phyloP scores from a whole-genome alignment of 2,888 invertebrate species.

The Drosophila gaucha region DNA sequence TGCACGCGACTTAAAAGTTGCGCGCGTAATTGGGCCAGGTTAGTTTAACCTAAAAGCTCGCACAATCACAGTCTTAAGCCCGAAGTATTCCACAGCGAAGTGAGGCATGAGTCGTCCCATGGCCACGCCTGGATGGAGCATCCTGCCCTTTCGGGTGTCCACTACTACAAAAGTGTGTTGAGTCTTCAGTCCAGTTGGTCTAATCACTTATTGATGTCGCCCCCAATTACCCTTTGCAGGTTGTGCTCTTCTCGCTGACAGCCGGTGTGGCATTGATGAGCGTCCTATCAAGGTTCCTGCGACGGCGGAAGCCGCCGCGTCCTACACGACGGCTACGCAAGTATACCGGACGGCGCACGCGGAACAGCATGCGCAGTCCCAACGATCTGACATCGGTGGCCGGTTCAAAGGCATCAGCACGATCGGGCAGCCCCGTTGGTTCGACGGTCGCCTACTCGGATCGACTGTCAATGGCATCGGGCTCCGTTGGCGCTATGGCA shows the following conservation, averaged over 20 bases:
- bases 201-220: background rate
- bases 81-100: constrained; percentile 12
- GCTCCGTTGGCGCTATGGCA: constrained; percentile 87
- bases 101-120: constrained; percentile 68
- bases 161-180: constrained; percentile 83
- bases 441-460: constrained; percentile 88
- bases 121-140: constrained; percentile 70
- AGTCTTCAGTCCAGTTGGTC: background rate
- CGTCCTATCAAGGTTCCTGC: constrained; percentile 91
- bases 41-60: constrained; percentile 59
- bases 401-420: constrained; percentile 87
- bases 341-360: constrained; percentile 86
- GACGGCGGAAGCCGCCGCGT: constrained; percentile 89
- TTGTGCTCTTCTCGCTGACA: constrained; percentile 85
- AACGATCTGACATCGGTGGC: constrained; percentile 89
- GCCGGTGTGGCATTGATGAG: constrained; percentile 93
- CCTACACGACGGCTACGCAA: constrained; percentile 87
- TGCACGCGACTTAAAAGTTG: constrained; percentile 48
- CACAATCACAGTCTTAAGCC: constrained; percentile 5
- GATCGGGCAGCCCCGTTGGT: constrained; percentile 87
- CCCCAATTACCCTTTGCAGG: constrained; percentile 59
- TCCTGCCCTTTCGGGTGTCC: constrained; percentile 82
- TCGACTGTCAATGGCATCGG: constrained; percentile 89
- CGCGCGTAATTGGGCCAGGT: constrained; percentile 47
- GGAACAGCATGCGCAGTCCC: constrained; percentile 88